Base-by-base conservation (phyloP, 2,797 vertebrate species). In the Geotrypetes seraphini region DNA sequence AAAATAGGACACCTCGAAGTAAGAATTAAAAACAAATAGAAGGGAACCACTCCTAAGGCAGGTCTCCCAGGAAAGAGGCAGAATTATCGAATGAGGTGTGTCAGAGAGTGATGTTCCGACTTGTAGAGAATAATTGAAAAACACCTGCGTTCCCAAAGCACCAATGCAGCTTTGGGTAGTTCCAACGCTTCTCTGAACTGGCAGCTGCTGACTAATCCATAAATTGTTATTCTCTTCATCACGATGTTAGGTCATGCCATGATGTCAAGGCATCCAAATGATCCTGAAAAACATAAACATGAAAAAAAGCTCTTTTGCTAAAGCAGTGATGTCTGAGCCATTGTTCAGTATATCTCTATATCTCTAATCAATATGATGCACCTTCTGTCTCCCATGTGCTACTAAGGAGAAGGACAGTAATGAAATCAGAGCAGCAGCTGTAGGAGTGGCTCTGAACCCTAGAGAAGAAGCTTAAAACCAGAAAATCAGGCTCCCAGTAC, bases 101-200 rank as follows among this genome's bases (percentile, higher is more conserved):
- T 47, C 19, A 21, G 36, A 34, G 30, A 27, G 13, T 5, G 14
- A 25, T 27, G 12, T 27, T 3, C 19, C n/a, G n/a, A n/a, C n/a
- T n/a, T n/a, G 57, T 60, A 47, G 19, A 36, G 53, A 60, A 43
- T 47, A 61, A 62, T 70, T 64, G 9, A 36, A 64, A 70, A 64
- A 0, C 66, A 72, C 60, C 61, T 72, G 66, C 47, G 63, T 60
- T 57, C 62, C 57, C n/a, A n/a, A n/a, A n/a, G n/a, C n/a, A 68
- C 53, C 61, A 72, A 23, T 35, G 58, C 39, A 36, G 57, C 44
- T 66, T 54, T 53, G 40, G 54, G 47, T 57, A 49, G 32, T 50
- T 49, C 50, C 20, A 36, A 49, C 42, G 46, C 57, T 60, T 67
- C 61, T 67, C 57, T 56, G 54, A 57, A 69, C 67, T 69, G 61